A percentile compares a stretch with the other conserved stretches of the same genome.
Evolutionary conservation across 1,140 invertebrate species (phyloP).

Genomic region (Piezodorus guildinii): DNA sequence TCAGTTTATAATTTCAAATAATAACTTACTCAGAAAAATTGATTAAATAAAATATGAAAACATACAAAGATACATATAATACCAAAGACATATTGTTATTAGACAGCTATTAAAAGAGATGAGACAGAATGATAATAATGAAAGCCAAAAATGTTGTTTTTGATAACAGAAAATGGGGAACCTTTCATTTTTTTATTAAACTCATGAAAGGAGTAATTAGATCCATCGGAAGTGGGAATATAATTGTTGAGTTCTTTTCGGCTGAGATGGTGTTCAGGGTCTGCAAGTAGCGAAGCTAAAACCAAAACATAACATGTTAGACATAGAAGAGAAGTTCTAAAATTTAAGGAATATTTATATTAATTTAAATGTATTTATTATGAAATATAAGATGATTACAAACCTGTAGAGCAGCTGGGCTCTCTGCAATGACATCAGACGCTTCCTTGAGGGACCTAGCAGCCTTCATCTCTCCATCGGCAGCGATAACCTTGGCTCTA

Average conservation of each 20-base stretch:
- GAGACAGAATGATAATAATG: too few relatives aligned
- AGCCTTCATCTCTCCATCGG: conserved; percentile 76
- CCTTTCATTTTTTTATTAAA: conserved; percentile 28
- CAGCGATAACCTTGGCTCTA: conserved; percentile 63
- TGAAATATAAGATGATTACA: background rate
- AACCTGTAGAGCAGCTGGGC: conserved; percentile 77
- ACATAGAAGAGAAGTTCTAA: background rate
- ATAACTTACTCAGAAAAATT: too few relatives aligned
- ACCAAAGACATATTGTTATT: too few relatives aligned
- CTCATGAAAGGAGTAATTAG: conserved; percentile 63
- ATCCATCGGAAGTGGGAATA: conserved; percentile 91
- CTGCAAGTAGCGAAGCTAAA: conserved; percentile 39
- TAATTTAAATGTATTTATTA: too few relatives aligned
- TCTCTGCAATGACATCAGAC: conserved; percentile 74
- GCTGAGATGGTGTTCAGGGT: conserved; percentile 90
- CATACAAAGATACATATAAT: too few relatives aligned
- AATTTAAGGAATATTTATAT: background rate
- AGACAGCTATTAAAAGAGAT: too few relatives aligned
- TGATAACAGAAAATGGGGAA: background rate
- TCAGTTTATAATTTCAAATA: too few relatives aligned
- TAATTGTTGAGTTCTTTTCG: conserved; percentile 96
- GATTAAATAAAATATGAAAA: too few relatives aligned
- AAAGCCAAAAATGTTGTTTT: too few relatives aligned
- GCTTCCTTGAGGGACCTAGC: conserved; percentile 79
- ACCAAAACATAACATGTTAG: conserved; percentile 17